phyloP scores from a whole-genome alignment of 2,888 invertebrate genomes.

The Lobophora halterata region DNA sequence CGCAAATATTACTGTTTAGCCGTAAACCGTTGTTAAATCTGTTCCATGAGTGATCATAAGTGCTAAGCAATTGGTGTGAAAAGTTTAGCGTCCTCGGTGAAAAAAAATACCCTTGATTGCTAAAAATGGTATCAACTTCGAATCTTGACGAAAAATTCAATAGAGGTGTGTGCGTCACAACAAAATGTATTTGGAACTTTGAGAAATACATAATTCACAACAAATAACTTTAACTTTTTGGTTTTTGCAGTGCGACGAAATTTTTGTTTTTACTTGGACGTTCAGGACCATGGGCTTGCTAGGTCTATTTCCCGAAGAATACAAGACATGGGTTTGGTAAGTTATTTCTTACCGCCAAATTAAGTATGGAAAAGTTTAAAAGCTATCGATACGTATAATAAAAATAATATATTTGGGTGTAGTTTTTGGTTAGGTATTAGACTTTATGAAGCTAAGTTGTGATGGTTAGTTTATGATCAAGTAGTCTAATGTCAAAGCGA shows the following conservation, averaged over 20 bases:
- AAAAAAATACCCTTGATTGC: slow-evolving; percentile 24
- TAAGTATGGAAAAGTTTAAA: not conserved
- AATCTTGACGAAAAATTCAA: slow-evolving; percentile 73
- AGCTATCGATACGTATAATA: no score
- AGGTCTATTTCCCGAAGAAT: slow-evolving; percentile 85
- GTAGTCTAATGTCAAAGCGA: not conserved
- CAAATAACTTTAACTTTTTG: slow-evolving; percentile 17
- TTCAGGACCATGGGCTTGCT: slow-evolving; percentile 84
- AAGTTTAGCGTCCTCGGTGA: slow-evolving; percentile 22
- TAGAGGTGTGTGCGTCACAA: slow-evolving; percentile 55
- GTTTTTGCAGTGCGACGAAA: slow-evolving; percentile 78
- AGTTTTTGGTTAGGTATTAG: slow-evolving; percentile 49
- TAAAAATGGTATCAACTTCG: slow-evolving; percentile 69
- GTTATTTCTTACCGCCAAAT: slow-evolving; percentile 61
- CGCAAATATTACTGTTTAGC: slow-evolving; percentile 13
- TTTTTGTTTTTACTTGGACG: slow-evolving; percentile 88
- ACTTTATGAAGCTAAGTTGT: slow-evolving; percentile 34
- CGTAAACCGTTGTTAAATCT: no score
- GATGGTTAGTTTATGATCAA: slow-evolving; percentile 16
- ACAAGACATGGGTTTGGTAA: slow-evolving; percentile 87
- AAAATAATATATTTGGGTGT: no score
- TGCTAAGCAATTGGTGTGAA: slow-evolving; percentile 3
- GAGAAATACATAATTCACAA: slow-evolving; percentile 8
- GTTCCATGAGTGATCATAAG: no score
- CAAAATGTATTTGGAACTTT: slow-evolving; percentile 35